phyloP scores from a whole-genome alignment of 2,888 invertebrate species.

The Zonitis immaculata region DNA sequence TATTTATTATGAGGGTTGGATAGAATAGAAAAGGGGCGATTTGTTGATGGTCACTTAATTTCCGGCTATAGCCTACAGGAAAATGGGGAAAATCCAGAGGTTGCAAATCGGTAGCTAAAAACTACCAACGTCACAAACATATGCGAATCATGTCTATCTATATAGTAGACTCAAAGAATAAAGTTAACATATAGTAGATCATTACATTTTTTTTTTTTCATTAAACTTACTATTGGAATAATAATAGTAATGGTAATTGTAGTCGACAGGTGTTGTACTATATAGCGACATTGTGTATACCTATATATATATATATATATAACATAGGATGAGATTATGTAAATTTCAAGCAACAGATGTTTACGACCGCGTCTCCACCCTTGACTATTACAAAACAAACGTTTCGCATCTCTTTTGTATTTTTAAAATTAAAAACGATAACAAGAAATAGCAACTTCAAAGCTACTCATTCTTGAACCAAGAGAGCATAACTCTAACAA shows the following conservation, averaged over 20 bases:
- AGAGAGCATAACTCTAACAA: too few relatives aligned
- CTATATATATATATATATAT: too few relatives aligned
- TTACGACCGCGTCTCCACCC: conserved; percentile 24
- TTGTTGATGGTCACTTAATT: conserved; percentile 15
- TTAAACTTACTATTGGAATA: conserved; percentile 25
- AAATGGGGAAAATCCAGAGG: conserved; percentile 11
- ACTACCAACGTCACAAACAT: conserved; percentile 15
- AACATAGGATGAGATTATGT: conserved; percentile 25
- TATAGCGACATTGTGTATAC: conserved; percentile 23
- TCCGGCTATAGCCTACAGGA: conserved; percentile 6
- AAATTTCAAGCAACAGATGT: conserved; percentile 28
- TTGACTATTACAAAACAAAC: background rate
- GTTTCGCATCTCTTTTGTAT: background rate
- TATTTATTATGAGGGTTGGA: background rate
- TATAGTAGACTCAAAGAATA: too few relatives aligned
- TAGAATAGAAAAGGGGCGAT: background rate
- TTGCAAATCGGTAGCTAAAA: conserved; percentile 12
- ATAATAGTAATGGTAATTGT: too few relatives aligned
- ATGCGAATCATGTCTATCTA: background rate
- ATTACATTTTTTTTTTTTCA: conserved; percentile 27
- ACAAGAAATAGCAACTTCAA: too few relatives aligned
- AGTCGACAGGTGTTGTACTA: conserved; percentile 24
- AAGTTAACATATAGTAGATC: too few relatives aligned
- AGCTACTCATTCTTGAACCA: too few relatives aligned
- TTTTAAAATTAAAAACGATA: background rate